Evolutionary conservation across 2,113 vertebrate species (phyloP), one percentile per base, ranked within the genome.

Genomic region (Sylvilagus bachmani): DNA sequence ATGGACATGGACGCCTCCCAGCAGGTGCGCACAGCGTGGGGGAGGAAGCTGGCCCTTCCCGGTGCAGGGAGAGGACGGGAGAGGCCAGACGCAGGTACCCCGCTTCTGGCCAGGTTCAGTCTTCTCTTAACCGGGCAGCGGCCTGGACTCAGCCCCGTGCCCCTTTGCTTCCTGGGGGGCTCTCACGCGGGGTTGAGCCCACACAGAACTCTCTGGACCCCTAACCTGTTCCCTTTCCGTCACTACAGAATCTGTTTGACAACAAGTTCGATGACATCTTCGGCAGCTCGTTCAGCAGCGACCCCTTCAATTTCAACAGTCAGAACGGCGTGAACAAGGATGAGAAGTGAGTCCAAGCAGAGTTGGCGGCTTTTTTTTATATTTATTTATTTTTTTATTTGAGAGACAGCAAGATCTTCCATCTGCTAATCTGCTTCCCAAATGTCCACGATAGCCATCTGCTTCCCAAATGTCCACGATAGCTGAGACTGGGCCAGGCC

Each of bases 301-400:
- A 99, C 91, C 99, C 99, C 0, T 99, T 99, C 98, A 99, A 99
- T 98, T 99, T 99, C 97, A 99, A 99, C 98, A 99, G 98, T 98
- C 99, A 99, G 97, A 99, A 99, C 0, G 99, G 99, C 89, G 99
- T 99, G 98, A 99, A 98, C 94, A 99, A 99, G 97, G 99, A 99
- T 27, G 99, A 99, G 94, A 99, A 99, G 99, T 99, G 98, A 99
- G 99, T 97, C 14, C 0, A 1, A 1, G 44, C 85, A 27, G 86
- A 69, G 55, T 12, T 22, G 55, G n/a, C n/a, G n/a, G n/a, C 8
- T 44, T 44, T 8, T 44, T 44, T 44, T 5, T 44, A 5, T 44
- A 1, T 44, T 44, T 44, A 1, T 44, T 44, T 44, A 1, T 44
- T 44, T 44, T 5, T 44, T 44, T 44, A 44, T 44, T 44, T 44